Evolutionary conservation across 2,888 invertebrate species (phyloP), one percentile per base, ranked within the genome.

Genomic region (Falcaria lacertinaria): DNA sequence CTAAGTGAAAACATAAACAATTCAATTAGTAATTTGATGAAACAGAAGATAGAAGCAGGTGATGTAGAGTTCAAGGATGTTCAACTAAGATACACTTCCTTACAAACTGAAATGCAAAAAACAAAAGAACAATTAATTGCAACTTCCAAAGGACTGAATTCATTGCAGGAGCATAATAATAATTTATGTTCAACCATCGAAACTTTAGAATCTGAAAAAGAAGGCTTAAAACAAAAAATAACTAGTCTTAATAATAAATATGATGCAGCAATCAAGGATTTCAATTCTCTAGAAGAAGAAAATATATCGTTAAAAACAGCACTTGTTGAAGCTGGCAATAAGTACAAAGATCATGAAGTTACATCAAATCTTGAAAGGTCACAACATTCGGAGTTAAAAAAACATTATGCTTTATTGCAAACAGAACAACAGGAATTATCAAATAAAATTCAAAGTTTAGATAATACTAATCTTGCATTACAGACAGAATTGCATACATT

Each of bases 111-210:
- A 48, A 43, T 71, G 15, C 43, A 60, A 42, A 51, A 47, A 15
- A 37, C 57, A 15, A 39, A 48, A 4, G 49, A 65, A 32, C 52
- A 64, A 48, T 51, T 59, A 50, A 50, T 57, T 47, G 45, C 37
- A 25, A 44, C 53, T 6, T 42, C 44, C 3, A 49, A 46, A 40
- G 61, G 74, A 52, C 43, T 75, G 15, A 48, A 54, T 42, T 36
- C 41, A n/a, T 44, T 68, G 28, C 56, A 56, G 42, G 57, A 56
- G 22, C 62, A 69, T 48, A 69, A 71, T 50, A 52, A 69, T 41
- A 56, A 57, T 36, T 51, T 74, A 8, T 64, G 52, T 57, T 42
- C 44, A 33, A 47, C 57, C 44, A 45, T 68, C 4, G 43, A 63
- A 39, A 41, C 50, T 19, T 28, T 47, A 5, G 46, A 57, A 41